These are phyloP conservation scores for Balanococcus diminutus DNA, from an alignment of 2,888 invertebrate species.

Conservation along the genomic window DNA sequence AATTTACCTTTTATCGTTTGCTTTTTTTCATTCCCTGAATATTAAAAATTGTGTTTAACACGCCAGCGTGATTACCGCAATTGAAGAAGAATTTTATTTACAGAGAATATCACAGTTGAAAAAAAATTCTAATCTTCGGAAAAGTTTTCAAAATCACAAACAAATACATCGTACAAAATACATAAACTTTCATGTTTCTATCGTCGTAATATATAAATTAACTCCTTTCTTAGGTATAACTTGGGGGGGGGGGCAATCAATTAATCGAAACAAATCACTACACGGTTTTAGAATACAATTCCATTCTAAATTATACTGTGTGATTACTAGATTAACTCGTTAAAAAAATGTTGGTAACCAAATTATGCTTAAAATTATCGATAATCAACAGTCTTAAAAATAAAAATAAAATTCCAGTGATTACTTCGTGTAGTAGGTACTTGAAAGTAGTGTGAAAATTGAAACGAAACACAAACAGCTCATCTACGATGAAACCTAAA, in stretches of 20 bases:
- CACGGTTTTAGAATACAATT: neutral
- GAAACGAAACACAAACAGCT: neutral
- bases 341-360: neutral
- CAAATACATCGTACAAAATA: neutral
- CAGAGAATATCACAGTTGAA: slow-evolving; percentile 11
- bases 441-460: neutral
- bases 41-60: neutral
- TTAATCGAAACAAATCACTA: neutral
- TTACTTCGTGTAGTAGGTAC: neutral
- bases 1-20: neutral
- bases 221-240: too few species aligned
- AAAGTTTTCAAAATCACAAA: neutral
- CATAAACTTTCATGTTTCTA: neutral
- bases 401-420: neutral
- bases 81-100: neutral
- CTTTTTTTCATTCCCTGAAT: neutral
- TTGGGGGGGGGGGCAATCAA: neutral
- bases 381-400: neutral
- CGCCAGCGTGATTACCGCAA: neutral
- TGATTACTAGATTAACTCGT: neutral
- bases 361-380: neutral
- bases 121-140: neutral
- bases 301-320: neutral
- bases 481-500: too few species aligned
- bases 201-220: too few species aligned